Evolutionary conservation across 2,113 vertebrate species (phyloP).

Genomic region (Thomomys bottae): DNA sequence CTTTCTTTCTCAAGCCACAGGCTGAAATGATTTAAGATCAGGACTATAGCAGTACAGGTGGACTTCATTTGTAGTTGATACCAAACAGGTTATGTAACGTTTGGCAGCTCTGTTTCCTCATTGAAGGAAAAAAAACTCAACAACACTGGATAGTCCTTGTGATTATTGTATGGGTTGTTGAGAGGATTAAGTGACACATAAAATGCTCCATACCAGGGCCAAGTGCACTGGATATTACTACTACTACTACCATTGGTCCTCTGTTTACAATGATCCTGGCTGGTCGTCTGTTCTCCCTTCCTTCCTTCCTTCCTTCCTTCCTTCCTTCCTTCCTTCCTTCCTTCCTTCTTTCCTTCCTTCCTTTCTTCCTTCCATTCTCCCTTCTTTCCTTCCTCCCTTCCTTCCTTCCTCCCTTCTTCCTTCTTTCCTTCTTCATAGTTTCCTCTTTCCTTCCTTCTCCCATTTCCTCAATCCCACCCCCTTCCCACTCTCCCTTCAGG

Average conservation of each 20-base stretch:
- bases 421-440: no score
- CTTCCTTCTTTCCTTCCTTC: no score
- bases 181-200: background rate
- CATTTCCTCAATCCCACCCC: no score
- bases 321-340: no score
- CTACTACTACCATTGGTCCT: background rate
- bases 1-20: background rate
- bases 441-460: background rate
- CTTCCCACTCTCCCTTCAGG: no score
- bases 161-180: background rate
- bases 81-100: background rate
- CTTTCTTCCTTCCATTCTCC: background rate
- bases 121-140: background rate
- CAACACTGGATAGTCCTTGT: background rate
- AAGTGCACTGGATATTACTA: no score
- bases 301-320: background rate
- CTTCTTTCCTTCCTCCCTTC: background rate
- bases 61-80: background rate
- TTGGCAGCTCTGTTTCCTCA: background rate
- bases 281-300: no score
- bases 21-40: constrained; percentile 1
- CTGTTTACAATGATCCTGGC: background rate
- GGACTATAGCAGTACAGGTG: background rate
- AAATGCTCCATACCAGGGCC: background rate
- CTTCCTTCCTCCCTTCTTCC: no score